Evolutionary conservation across 1,140 invertebrate species (phyloP).

Genomic region (Drosophila erecta): DNA sequence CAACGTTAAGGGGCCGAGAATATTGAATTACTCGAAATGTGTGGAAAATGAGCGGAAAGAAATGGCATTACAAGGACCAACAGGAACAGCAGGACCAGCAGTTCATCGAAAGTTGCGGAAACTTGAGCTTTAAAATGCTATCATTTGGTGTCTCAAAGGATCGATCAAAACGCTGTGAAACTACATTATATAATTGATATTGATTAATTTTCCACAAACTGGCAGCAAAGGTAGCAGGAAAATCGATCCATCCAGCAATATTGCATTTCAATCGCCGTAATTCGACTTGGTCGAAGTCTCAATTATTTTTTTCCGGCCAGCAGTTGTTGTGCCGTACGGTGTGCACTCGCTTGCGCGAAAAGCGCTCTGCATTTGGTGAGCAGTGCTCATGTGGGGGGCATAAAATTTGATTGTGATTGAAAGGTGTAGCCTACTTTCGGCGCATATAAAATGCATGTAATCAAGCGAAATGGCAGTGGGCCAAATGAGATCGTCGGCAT

Average conservation of each 20-base stretch:
- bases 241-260: too few species aligned
- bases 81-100: not conserved
- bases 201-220: not conserved
- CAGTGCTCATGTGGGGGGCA: slow-evolving; percentile 45
- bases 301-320: not conserved
- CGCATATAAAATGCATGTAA: slow-evolving; percentile 82
- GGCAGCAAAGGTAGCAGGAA: not conserved
- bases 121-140: slow-evolving; percentile 32
- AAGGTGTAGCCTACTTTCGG: slow-evolving; percentile 82
- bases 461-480: slow-evolving; percentile 78
- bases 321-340: slow-evolving; percentile 21
- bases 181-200: too few species aligned
- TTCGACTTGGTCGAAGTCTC: too few species aligned
- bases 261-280: not conserved
- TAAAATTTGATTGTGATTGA: slow-evolving; percentile 84
- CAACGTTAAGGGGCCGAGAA: slow-evolving; percentile 45
- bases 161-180: too few species aligned
- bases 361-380: slow-evolving; percentile 2
- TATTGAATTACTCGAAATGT: slow-evolving; percentile 52
- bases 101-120: slow-evolving; percentile 22
- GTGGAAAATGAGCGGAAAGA: slow-evolving; percentile 47
- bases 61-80: slow-evolving; percentile 25
- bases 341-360: slow-evolving; percentile 30
- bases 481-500: slow-evolving; percentile 36
- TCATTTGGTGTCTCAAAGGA: slow-evolving; percentile 7